Base-by-base conservation (phyloP, 2,888 invertebrate genomes). In the Halocaridina rubra region DNA sequence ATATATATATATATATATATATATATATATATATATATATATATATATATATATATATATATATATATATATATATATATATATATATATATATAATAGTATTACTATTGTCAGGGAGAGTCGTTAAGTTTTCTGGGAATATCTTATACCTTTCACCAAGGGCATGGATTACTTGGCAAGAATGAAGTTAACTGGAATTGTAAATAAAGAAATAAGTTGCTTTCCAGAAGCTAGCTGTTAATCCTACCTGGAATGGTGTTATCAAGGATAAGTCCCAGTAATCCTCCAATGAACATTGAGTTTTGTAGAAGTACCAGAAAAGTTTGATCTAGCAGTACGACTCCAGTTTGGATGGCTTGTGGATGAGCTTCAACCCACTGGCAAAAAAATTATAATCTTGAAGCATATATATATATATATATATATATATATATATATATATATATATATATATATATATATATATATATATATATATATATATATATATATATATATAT, bases 221-320 rank as follows among this genome's bases (percentile, higher is more conserved):
- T 30, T 10, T 13, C 24, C 33, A 69, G 33, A n/a, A 69, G 24
- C 32, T 19, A 19, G n/a, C 69, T 8, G 10, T 5, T 1, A 22
- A 69, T 30, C 81, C 59, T 90, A 94, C 95, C 96, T 88, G 95
- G 95, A 89, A 96, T 94, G 2, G 95, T 90, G 89, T 96, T 95
- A 90, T 96, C 96, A 88, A 96, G 90, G 24, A 95, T 89, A 89
- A 95, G 95, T 0, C 95, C 96, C 0, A 94, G 90, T 1, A 94
- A 89, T 0, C 96, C 96, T 0, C 95, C 96, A 0, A 96, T 94
- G 61, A 96, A 92, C 89, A 96, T 96, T 2, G 94, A 95, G 0
- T 95, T 96, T 75, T 94, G 95, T 76, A 95, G 86, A 4, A 91
- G 88, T 33, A 90, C 90, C 8, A 61, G 86, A 4, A 90, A 69